These are phyloP conservation scores for Acanthochromis polyacanthus DNA, from an alignment of 2,113 vertebrate genomes.

Conservation along the genomic window DNA sequence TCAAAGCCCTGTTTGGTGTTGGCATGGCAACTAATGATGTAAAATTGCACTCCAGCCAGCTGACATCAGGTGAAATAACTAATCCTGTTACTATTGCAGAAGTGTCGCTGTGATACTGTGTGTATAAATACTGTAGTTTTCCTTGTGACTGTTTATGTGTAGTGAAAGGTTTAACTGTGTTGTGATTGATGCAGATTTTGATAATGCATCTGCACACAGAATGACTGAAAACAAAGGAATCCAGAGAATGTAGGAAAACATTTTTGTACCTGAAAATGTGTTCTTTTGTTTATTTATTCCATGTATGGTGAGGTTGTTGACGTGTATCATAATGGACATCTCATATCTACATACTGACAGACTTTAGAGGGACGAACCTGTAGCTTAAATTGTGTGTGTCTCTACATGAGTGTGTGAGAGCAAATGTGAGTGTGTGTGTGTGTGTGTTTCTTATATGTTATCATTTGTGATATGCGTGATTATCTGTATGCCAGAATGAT, in stretches of 20 bases:
- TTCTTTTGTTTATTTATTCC: slow-evolving; percentile 71
- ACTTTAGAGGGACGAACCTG: slow-evolving; percentile 41
- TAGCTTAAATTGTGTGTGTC: slow-evolving; percentile 31
- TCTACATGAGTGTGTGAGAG: background rate
- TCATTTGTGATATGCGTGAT: slow-evolving; percentile 10
- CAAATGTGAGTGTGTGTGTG: too few relatives aligned
- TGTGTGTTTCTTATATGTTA: slow-evolving; percentile 20
- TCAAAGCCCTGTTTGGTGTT: slow-evolving; percentile 10
- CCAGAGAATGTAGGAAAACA: too few relatives aligned
- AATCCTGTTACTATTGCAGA: background rate
- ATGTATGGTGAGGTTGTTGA: slow-evolving; percentile 48
- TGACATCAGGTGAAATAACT: background rate
- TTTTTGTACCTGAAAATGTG: slow-evolving; percentile 26
- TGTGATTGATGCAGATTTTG: background rate
- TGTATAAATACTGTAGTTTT: background rate
- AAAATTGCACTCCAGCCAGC: background rate
- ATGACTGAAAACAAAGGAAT: too few relatives aligned
- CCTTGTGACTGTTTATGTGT: too few relatives aligned
- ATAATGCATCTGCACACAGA: background rate
- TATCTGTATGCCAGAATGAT: slow-evolving; percentile 39
- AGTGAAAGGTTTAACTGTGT: too few relatives aligned
- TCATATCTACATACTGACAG: slow-evolving; percentile 52
- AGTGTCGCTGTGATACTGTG: background rate
- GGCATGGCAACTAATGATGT: slow-evolving; percentile 2
- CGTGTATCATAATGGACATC: slow-evolving; percentile 46